Conservation (phyloP, 1,140 invertebrate genomes). For the Batillaria attramentaria region DNA sequence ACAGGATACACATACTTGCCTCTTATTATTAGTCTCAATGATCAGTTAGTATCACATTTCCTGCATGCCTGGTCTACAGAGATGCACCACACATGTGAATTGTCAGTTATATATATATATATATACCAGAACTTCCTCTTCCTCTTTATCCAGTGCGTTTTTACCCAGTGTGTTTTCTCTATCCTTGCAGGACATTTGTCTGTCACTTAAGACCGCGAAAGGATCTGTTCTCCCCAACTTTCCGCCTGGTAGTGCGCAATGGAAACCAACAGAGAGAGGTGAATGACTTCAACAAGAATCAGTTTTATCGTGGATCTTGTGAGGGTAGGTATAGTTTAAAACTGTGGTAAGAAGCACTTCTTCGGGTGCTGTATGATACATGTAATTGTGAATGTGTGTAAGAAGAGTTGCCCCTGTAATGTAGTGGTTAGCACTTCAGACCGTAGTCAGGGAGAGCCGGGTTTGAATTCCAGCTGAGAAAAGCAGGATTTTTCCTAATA, state of each 20-base stretch:
- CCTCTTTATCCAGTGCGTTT: not conserved
- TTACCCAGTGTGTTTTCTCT: not conserved
- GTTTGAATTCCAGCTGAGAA: not conserved
- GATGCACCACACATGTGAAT: not conserved
- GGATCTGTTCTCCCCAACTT: constrained; percentile 36
- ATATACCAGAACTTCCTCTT: not conserved
- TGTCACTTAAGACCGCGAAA: constrained; percentile 30
- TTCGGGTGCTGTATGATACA: not conserved
- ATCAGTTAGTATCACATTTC: no score
- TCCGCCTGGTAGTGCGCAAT: constrained; percentile 34
- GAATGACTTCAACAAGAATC: constrained; percentile 32
- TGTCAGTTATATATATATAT: not conserved
- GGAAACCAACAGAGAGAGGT: constrained; percentile 3
- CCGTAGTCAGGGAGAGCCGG: not conserved
- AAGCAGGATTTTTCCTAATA: not conserved
- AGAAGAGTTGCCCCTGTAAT: not conserved
- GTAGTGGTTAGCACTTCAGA: not conserved
- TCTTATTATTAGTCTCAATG: not conserved
- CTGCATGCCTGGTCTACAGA: not conserved
- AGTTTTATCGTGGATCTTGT: constrained; percentile 37
- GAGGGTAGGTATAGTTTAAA: constrained; percentile 31
- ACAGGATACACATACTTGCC: not conserved
- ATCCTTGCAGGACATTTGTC: constrained; percentile 36
- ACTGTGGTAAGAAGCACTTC: not conserved
- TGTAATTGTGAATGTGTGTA: not conserved